phyloP scores from a whole-genome alignment of 1,140 invertebrate species.

The Scaptomyza montana region DNA sequence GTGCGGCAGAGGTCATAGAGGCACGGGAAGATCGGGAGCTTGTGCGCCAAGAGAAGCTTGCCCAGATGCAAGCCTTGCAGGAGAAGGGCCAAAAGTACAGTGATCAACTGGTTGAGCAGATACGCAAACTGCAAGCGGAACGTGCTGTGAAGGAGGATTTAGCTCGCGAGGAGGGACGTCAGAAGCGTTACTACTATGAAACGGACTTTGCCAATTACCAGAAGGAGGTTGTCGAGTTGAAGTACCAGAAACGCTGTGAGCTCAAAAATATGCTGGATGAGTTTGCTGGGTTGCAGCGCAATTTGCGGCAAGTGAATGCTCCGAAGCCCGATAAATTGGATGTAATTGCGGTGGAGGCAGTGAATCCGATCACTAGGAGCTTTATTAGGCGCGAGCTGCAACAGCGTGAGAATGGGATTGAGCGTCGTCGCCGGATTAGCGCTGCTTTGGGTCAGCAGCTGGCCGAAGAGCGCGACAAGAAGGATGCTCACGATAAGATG shows the following conservation, averaged over 20 bases:
- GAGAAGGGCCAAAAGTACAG: slow-evolving; percentile 38
- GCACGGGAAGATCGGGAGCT: slow-evolving; percentile 25
- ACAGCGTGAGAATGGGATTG: slow-evolving; percentile 3
- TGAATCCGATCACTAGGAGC: slow-evolving; percentile 36
- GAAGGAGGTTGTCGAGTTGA: slow-evolving; percentile 3
- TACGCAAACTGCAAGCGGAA: slow-evolving; percentile 16
- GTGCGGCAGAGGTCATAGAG: slow-evolving; percentile 27
- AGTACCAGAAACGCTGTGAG: slow-evolving; percentile 20
- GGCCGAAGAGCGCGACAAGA: slow-evolving; percentile 33
- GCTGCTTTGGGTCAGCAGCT: slow-evolving; percentile 40
- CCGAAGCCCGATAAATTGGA: slow-evolving; percentile 21
- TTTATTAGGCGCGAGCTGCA: slow-evolving; percentile 10
- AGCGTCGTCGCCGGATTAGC: slow-evolving; percentile 42
- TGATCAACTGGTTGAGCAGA: slow-evolving; percentile 47
- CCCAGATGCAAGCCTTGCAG: slow-evolving; percentile 19
- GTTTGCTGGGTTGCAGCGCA: slow-evolving; percentile 26
- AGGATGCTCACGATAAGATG: slow-evolving; percentile 48
- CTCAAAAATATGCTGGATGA: slow-evolving; percentile 44
- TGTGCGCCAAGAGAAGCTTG: slow-evolving; percentile 33
- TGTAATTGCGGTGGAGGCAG: slow-evolving; percentile 48
- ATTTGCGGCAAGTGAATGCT: neutral
- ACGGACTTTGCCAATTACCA: slow-evolving; percentile 12
- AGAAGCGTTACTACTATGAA: slow-evolving; percentile 36
- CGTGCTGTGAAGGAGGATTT: slow-evolving; percentile 1
- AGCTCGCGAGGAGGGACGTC: slow-evolving; percentile 35